phyloP scores from a whole-genome alignment of 2,888 invertebrate species.

The Heliconius cydno region DNA sequence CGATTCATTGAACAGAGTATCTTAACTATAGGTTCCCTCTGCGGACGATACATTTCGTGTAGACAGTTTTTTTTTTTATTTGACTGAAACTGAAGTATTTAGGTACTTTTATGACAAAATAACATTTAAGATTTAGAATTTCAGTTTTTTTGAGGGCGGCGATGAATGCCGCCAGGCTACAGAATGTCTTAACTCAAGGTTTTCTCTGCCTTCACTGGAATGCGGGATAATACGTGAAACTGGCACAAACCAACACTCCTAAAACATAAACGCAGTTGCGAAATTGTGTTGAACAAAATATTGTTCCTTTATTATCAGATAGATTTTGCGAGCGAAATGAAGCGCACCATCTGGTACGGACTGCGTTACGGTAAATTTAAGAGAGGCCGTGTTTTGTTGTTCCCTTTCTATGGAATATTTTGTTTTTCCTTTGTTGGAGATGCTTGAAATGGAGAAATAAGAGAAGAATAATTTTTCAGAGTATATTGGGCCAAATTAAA shows the following conservation, averaged over 20 bases:
- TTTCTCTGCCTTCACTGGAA: background rate
- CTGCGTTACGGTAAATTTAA: constrained; percentile 20
- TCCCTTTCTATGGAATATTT: constrained; percentile 3
- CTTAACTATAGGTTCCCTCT: background rate
- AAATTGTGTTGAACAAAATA: constrained; percentile 14
- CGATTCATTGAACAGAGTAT: background rate
- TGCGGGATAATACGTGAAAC: too few species aligned
- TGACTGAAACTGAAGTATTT: too few species aligned
- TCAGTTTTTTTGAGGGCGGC: too few species aligned
- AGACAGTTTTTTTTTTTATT: too few species aligned
- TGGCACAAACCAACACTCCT: too few species aligned
- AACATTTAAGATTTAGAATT: too few species aligned
- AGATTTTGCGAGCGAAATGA: constrained; percentile 27
- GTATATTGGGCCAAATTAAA: too few species aligned
- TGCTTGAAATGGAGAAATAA: too few species aligned
- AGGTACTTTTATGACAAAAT: too few species aligned
- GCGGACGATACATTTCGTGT: background rate
- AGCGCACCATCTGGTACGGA: constrained; percentile 22
- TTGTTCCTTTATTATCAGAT: constrained; percentile 25
- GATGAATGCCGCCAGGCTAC: background rate
- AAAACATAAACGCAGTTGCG: too few species aligned
- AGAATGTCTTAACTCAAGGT: background rate
- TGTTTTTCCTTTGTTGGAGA: background rate
- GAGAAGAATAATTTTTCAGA: background rate
- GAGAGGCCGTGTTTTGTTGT: constrained; percentile 26